Evolutionary conservation across 2,888 invertebrate species (phyloP).

Genomic region (Hydraecia micacea): DNA sequence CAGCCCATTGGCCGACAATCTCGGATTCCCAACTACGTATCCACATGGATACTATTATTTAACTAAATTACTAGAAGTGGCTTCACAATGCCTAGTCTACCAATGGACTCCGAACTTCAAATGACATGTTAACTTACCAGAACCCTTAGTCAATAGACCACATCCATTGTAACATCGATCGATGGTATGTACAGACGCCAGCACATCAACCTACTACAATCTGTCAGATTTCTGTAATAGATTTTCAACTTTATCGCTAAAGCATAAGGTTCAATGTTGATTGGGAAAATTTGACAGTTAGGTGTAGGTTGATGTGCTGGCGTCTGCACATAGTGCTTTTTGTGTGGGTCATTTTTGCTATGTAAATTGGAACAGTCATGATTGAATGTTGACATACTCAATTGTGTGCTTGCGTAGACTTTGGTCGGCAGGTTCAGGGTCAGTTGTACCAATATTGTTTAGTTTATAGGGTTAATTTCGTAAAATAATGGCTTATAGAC

Average conservation of each 20-base stretch:
- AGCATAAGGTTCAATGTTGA: no score
- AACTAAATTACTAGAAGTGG: not conserved
- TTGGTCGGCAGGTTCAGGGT: slow-evolving; percentile 22
- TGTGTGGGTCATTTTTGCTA: slow-evolving; percentile 25
- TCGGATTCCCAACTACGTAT: not conserved
- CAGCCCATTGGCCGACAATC: not conserved
- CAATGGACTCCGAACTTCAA: not conserved
- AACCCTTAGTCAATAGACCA: not conserved
- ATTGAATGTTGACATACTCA: slow-evolving; percentile 47
- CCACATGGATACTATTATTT: not conserved
- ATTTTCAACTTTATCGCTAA: no score
- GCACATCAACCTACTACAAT: no score
- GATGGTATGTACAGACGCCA: not conserved
- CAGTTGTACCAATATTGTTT: slow-evolving; percentile 22
- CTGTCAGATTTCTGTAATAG: no score
- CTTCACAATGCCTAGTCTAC: not conserved
- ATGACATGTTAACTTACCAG: not conserved
- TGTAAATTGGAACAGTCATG: slow-evolving; percentile 36
- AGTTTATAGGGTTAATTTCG: not conserved
- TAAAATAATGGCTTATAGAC: not conserved
- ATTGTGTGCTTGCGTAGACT: slow-evolving; percentile 44
- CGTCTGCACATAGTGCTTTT: slow-evolving; percentile 8
- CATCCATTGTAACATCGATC: slow-evolving; percentile 2
- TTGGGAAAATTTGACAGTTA: no score
- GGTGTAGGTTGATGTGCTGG: no score